Conservation (phyloP, 2,888 invertebrate genomes). For the Cantharis rustica region DNA sequence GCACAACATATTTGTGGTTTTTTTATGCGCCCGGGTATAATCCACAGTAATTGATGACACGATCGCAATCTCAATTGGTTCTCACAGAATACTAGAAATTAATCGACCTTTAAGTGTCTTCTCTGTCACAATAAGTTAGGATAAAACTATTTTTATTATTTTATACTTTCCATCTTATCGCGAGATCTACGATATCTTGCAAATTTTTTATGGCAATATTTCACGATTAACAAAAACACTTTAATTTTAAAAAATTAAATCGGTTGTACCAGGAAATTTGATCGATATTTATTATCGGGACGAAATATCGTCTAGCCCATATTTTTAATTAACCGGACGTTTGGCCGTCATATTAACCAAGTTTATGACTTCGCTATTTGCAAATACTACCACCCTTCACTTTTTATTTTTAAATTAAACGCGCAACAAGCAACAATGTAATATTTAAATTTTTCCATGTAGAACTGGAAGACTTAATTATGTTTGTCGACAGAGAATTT, state of each 20-base stretch:
- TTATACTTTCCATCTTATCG: slow-evolving; percentile 19
- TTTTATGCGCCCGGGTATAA: slow-evolving; percentile 18
- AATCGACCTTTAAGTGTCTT: slow-evolving; percentile 27
- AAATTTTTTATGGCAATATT: slow-evolving; percentile 16
- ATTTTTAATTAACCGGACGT: background rate
- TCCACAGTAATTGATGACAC: slow-evolving; percentile 17
- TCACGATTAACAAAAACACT: background rate
- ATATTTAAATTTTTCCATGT: background rate
- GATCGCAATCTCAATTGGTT: slow-evolving; percentile 21
- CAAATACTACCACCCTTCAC: background rate
- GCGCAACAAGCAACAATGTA: background rate
- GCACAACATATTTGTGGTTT: slow-evolving; percentile 28
- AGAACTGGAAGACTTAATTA: background rate
- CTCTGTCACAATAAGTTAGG: slow-evolving; percentile 29
- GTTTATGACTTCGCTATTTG: background rate
- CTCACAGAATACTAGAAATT: slow-evolving; percentile 18
- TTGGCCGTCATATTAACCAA: background rate
- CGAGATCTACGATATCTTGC: slow-evolving; percentile 21
- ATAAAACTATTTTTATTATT: slow-evolving; percentile 27
- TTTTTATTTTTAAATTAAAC: background rate
- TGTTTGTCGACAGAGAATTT: background rate
- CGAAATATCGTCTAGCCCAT: background rate
- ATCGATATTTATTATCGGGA: background rate
- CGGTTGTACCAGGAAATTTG: background rate
- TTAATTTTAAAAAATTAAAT: background rate